Base-by-base conservation (phyloP, 2,113 vertebrate species). In the Tragelaphus strepsiceros region DNA sequence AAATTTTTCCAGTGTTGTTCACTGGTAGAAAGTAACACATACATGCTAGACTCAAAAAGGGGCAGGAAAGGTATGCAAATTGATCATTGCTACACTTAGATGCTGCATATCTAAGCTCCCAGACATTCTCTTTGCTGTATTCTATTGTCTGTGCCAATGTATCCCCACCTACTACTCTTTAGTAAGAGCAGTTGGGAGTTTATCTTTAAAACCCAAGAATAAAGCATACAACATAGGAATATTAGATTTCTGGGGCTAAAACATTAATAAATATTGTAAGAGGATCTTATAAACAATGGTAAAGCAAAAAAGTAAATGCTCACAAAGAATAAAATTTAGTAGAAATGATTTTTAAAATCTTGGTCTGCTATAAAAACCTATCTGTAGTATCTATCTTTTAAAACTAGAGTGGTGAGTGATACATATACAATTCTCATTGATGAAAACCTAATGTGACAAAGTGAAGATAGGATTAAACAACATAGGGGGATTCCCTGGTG, bases 231-330 rank as follows among this genome's bases (percentile, higher is more conserved):
- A 83, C 11, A 59, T 3, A 84, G 80, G 59, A 88, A 87, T 94
- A 91, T 91, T 90, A 87, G 32, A 90, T 94, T 97, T 96, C 28
- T 92, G 58, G 59, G 35, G 83, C 71, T 87, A 92, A 96, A 97
- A 96, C 46, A 39, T 17, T 78, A 78, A 39, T 92, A 86, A 89
- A 56, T 77, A 78, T 58, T 89, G 30, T 58, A 94, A 88, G 15
- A 67, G 35, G n/a, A 74, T 81, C 53, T 54, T 94, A 93, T 80
- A 96, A 95, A 80, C 32, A 95, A 89, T 39, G 7, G 19, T 71
- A 94, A 91, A 84, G 35, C 64, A 92, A 88, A 91, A 93, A 95
- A 85, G 28, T 85, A 61, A 91, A 96, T 1, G 71, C 83, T 90
- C 83, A 83, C 46, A 85, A 94, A 90, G 74, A 96, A 67, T 82